Evolutionary conservation across 2,888 invertebrate species (phyloP), one percentile per base, ranked within the genome.

Genomic region (Rhagonycha lutea): DNA sequence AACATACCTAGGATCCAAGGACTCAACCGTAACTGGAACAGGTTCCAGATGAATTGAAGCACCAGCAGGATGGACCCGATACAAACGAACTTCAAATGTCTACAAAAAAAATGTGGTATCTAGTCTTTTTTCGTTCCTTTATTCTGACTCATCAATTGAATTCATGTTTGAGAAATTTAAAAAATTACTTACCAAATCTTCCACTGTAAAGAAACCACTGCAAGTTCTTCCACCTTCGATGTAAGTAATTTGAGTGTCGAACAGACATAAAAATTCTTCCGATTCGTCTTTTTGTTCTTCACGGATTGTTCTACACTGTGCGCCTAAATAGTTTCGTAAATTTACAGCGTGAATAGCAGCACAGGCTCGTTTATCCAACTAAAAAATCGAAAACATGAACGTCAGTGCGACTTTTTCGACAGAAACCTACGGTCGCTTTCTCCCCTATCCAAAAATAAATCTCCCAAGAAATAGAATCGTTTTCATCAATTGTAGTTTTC

Each of bases 391-490:
- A 47, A n/a, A 68, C 4, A 2, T 28, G 9, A 68, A 32, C n/a
- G 7, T 23, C 29, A 76, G 11, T 72, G 11, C 7, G 10, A n/a
- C 1, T 23, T 47, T 10, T 26, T 11, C 12, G 14, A 32, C 29
- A 47, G 62, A 70, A 72, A 88, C 90, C 91, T 89, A 98, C 95
- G 11, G 98, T 94, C 3, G 98, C 96, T 85, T 96, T 94, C 78
- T 94, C 95, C 32, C 99, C 99, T 83, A 99, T 99, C 99, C 99
- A 99, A 88, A 98, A 99, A 89, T 94, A 99, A 84, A 99, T 99
- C 83, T 97, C 94, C 97, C 99, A 99, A 73, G 92, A 91, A 7
- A 98, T 88, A 74, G 95, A 94, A 11, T 96, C 94, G 83, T 93
- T 91, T 70, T 96, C 96, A 85, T 97, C 97, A 61, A 94, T 88